A percentile compares a stretch with the other conserved stretches of the same genome.
phyloP scores from a whole-genome alignment of 1,140 invertebrate species.

The Parasteatoda tepidariorum region DNA sequence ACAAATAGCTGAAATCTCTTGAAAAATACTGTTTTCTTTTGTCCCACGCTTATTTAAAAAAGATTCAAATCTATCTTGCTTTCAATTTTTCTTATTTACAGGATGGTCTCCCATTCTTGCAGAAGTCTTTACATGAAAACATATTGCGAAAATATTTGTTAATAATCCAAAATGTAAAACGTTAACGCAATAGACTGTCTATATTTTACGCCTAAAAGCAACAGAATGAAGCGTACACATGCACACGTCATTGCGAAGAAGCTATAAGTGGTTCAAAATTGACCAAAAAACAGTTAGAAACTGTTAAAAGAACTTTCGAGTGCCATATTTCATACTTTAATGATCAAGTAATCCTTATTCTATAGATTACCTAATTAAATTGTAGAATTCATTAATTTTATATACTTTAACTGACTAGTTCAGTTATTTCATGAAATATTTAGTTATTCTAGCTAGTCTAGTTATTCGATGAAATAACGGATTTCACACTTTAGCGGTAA shows the following conservation, averaged over 20 bases:
- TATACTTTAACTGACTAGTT: no score
- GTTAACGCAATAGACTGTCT: neutral
- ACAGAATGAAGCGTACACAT: constrained; percentile 7
- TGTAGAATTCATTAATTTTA: no score
- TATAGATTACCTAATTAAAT: no score
- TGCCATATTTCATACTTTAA: neutral
- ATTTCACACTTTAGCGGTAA: no score
- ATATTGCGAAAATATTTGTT: constrained; percentile 16
- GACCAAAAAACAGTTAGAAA: neutral
- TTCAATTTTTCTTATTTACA: no score
- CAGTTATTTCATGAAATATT: no score
- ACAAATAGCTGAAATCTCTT: no score
- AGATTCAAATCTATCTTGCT: no score
- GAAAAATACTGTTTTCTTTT: no score
- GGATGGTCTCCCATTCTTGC: neutral
- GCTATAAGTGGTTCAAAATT: neutral
- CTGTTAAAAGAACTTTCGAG: constrained; percentile 5
- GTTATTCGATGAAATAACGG: no score
- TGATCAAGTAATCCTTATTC: neutral
- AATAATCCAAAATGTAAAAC: constrained; percentile 8
- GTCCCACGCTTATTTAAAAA: no score
- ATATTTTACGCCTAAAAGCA: constrained; percentile 6
- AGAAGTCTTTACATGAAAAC: neutral
- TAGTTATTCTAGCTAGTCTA: no score
- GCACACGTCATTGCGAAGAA: neutral